Percentiles rank a stretch among this genome's conserved stretches.
Conservation (phyloP, 1,140 invertebrate genomes). For the Dendroctonus valens region DNA sequence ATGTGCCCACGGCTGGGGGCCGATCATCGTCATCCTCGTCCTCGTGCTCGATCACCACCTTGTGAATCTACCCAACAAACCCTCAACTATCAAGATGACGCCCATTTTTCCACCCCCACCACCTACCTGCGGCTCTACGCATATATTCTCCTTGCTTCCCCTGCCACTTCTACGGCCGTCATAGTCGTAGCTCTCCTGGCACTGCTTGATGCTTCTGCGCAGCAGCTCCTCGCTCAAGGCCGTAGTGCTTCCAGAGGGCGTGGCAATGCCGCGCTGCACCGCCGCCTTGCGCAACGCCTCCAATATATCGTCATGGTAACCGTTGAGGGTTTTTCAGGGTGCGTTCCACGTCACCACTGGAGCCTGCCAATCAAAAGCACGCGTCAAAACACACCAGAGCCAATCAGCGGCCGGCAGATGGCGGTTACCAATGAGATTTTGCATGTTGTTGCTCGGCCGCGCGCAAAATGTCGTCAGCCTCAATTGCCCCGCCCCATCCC, state of each 20-base stretch:
- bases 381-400: no score
- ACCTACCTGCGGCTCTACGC: constrained; percentile 51
- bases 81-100: constrained; percentile 1
- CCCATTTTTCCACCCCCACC: constrained; percentile 1
- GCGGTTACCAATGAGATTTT: constrained; percentile 48
- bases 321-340: constrained; percentile 82
- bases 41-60: constrained; percentile 51
- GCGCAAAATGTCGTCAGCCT: constrained; percentile 67
- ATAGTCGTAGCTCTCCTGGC: constrained; percentile 60
- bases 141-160: constrained; percentile 65
- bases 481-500: constrained; percentile 69
- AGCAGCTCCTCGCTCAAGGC: constrained; percentile 62
- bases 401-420: background rate
- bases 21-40: constrained; percentile 71
- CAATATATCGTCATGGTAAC: constrained; percentile 89
- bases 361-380: constrained; percentile 14
- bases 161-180: constrained; percentile 51
- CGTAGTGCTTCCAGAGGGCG: constrained; percentile 60
- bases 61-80: constrained; percentile 13
- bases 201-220: constrained; percentile 66
- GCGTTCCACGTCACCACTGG: constrained; percentile 71
- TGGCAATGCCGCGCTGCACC: constrained; percentile 63
- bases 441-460: constrained; percentile 66
- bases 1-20: constrained; percentile 67
- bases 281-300: constrained; percentile 82